These are phyloP conservation scores for Drosophila saltans DNA, from an alignment of 1,140 invertebrate species.

Conservation along the genomic window DNA sequence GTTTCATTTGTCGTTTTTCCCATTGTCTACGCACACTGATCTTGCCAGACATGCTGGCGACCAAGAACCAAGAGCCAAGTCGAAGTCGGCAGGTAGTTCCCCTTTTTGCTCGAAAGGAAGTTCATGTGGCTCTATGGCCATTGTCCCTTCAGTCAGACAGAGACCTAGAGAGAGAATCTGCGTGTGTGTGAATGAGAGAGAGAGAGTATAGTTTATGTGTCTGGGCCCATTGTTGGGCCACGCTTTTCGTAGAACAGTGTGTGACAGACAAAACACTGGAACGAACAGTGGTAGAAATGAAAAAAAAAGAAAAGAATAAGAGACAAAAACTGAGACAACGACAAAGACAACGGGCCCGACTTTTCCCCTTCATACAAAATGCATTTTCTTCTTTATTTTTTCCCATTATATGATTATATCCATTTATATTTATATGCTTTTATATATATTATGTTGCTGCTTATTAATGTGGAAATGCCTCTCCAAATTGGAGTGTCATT, in stretches of 20 bases:
- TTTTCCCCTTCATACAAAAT: constrained; percentile 56
- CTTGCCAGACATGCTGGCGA: constrained; percentile 76
- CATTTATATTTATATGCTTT: constrained; percentile 71
- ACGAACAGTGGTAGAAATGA: constrained; percentile 20
- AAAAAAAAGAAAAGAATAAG: neutral
- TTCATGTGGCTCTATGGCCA: constrained; percentile 48
- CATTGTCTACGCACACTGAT: constrained; percentile 61
- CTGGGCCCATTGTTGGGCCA: constrained; percentile 68
- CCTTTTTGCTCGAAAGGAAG: constrained; percentile 54
- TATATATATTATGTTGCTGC: constrained; percentile 66
- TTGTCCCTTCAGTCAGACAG: constrained; percentile 45
- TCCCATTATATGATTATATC: constrained; percentile 48
- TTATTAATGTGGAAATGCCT: constrained; percentile 81
- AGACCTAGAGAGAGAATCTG: neutral
- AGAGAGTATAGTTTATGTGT: constrained; percentile 69
- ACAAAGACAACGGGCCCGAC: constrained; percentile 58
- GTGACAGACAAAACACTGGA: constrained; percentile 50
- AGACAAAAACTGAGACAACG: constrained; percentile 42
- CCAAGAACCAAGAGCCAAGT: constrained; percentile 41
- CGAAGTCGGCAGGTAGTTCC: constrained; percentile 40
- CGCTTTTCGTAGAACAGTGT: constrained; percentile 76
- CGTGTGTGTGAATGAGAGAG: neutral
- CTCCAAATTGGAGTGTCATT: constrained; percentile 80
- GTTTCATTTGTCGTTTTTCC: constrained; percentile 18
- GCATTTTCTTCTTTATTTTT: constrained; percentile 31